Base-by-base conservation (phyloP, 2,888 invertebrate species). In the Dolichopus griseipennis region DNA sequence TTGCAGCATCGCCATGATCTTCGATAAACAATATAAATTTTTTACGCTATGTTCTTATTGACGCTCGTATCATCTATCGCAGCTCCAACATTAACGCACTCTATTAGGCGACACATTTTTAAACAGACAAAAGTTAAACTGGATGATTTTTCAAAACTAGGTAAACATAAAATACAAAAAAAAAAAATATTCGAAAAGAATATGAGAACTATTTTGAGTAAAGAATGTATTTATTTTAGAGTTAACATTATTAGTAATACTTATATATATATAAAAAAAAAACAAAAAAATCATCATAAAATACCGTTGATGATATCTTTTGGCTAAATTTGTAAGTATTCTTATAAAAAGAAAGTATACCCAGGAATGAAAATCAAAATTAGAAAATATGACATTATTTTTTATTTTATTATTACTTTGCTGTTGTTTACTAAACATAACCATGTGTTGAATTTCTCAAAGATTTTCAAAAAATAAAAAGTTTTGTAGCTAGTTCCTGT, bases 331-430 rank as follows among this genome's bases (percentile, higher is more conserved):
- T 18, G 52, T 52, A 52, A 52, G 52, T 52, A 18, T 37, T 7
- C 12, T 43, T 18, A 52, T 2, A 52, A 52, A 52, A 52, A 52
- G 15, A 52, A 52, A 52, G 6, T 3, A 52, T n/a, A 52, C 52
- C 52, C 18, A 52, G 15, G n/a, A 52, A 52, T 52, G n/a, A 18
- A 52, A 52, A 52, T 52, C 52, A 52, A 52, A 52, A 52, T 52
- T 52, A 52, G 52, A 52, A 52, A 52, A 52, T 52, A 52, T 52
- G 52, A 52, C 52, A 52, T 52, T n/a, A 18, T 52, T 52, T 52
- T 52, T n/a, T 52, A 6, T 15, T 37, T 5, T 52, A 12, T 18
- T 52, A 12, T 52, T n/a, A 12, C 52, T 37, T 37, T 37, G 8
- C 12, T 37, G 15, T 52, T 52, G 18, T 52, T 52, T 52, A 52